A percentile compares a stretch with the other conserved stretches of the same genome.
These are phyloP conservation scores for Vimba vimba DNA, from an alignment of 2,113 vertebrate genomes.

Conservation along the genomic window DNA sequence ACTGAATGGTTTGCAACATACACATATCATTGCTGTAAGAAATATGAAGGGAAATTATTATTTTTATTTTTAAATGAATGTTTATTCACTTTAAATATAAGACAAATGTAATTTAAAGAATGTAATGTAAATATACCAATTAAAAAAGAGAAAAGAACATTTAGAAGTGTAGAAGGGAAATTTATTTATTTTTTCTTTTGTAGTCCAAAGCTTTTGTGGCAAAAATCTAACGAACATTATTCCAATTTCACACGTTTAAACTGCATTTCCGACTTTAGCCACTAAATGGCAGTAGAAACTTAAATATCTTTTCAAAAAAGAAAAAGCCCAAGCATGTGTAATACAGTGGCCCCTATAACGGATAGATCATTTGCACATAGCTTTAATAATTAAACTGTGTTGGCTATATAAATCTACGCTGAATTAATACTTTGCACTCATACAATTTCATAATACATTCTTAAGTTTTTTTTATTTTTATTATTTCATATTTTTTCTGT, in stretches of 20 bases:
- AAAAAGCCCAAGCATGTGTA: neutral
- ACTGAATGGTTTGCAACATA: neutral
- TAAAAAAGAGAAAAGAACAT: neutral
- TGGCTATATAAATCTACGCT: neutral
- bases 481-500: neutral
- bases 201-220: neutral
- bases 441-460: neutral
- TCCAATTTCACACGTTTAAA: neutral
- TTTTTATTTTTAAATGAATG: neutral
- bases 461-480: neutral
- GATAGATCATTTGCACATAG: neutral
- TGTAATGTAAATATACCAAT: neutral
- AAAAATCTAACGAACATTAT: neutral
- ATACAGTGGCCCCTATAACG: neutral
- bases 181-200: neutral
- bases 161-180: neutral
- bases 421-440: neutral
- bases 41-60: neutral
- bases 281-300: constrained; percentile 18
- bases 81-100: neutral
- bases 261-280: constrained; percentile 15
- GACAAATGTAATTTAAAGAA: neutral
- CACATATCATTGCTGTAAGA: neutral
- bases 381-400: neutral
- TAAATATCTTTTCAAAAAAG: neutral